phyloP scores from a whole-genome alignment of 1,140 invertebrate genomes.

The Chironomus striatipennis region DNA sequence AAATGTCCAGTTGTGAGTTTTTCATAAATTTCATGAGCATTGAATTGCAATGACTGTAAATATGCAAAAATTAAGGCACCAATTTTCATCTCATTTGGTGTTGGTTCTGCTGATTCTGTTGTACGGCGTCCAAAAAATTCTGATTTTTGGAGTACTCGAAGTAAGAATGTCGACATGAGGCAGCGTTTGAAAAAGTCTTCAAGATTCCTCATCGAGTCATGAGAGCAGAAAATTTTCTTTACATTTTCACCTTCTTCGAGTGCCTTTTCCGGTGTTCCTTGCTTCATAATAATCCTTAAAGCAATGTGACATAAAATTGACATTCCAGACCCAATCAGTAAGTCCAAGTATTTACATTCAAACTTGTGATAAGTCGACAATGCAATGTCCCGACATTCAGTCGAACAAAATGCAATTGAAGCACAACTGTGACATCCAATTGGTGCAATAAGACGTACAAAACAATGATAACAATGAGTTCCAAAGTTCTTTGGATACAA shows the following conservation, averaged over 20 bases:
- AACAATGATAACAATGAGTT: slow-evolving; percentile 77
- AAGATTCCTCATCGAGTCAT: slow-evolving; percentile 50
- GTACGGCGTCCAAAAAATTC: slow-evolving; percentile 48
- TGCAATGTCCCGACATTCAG: slow-evolving; percentile 57
- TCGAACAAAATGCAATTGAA: slow-evolving; percentile 64
- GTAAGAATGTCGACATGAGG: slow-evolving; percentile 67
- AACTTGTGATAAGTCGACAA: slow-evolving; percentile 62
- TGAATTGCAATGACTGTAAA: slow-evolving; percentile 77
- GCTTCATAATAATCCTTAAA: slow-evolving; percentile 62
- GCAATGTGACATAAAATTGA: slow-evolving; percentile 67
- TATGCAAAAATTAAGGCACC: slow-evolving; percentile 58
- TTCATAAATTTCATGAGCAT: slow-evolving; percentile 83
- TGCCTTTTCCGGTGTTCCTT: slow-evolving; percentile 40
- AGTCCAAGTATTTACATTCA: slow-evolving; percentile 69
- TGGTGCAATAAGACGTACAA: slow-evolving; percentile 51
- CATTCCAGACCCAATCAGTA: slow-evolving; percentile 72
- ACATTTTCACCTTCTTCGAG: slow-evolving; percentile 39
- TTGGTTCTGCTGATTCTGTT: slow-evolving; percentile 39
- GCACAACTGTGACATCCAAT: slow-evolving; percentile 68
- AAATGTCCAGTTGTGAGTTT: slow-evolving; percentile 44
- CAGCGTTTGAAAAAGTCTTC: slow-evolving; percentile 68
- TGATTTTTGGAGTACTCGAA: slow-evolving; percentile 57
- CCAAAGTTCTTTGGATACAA: slow-evolving; percentile 61
- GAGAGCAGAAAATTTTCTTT: slow-evolving; percentile 54
- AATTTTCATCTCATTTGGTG: slow-evolving; percentile 47